Percentiles rank a stretch among this genome's conserved stretches.
Conservation (phyloP, 2,113 vertebrate species). For the Gulo gulo region DNA sequence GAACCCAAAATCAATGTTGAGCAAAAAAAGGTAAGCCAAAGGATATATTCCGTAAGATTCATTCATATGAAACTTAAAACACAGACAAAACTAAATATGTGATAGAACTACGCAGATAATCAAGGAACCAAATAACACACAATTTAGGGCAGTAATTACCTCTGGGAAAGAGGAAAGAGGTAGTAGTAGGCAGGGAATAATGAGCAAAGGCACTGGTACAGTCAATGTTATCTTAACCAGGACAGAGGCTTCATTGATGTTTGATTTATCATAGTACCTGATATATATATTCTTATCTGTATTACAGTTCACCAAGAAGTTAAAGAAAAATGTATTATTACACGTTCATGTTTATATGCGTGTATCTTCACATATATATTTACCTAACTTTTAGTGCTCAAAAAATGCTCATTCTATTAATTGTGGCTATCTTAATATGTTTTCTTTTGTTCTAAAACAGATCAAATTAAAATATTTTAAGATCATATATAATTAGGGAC, state of each 20-base stretch:
- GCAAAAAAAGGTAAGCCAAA: neutral
- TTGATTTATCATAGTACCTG: neutral
- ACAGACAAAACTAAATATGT: neutral
- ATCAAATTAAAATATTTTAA: neutral
- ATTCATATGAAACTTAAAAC: conserved; percentile 12
- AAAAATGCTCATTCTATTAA: conserved; percentile 4
- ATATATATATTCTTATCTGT: neutral
- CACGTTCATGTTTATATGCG: neutral
- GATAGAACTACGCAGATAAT: neutral
- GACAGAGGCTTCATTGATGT: neutral
- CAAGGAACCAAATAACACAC: neutral
- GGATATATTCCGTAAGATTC: neutral
- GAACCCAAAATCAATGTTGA: neutral
- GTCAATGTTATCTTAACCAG: neutral
- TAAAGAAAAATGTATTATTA: neutral
- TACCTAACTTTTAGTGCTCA: neutral
- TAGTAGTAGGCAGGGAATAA: neutral
- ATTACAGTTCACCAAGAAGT: neutral
- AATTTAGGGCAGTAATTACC: neutral
- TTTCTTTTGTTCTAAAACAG: neutral
- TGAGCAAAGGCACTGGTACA: neutral
- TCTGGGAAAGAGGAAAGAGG: neutral
- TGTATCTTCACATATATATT: neutral
- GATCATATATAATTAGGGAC: neutral
- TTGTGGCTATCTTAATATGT: neutral